Percentiles rank a stretch among this genome's conserved stretches.
phyloP scores from a whole-genome alignment of 2,113 vertebrate genomes.

The Aphyosemion australe region DNA sequence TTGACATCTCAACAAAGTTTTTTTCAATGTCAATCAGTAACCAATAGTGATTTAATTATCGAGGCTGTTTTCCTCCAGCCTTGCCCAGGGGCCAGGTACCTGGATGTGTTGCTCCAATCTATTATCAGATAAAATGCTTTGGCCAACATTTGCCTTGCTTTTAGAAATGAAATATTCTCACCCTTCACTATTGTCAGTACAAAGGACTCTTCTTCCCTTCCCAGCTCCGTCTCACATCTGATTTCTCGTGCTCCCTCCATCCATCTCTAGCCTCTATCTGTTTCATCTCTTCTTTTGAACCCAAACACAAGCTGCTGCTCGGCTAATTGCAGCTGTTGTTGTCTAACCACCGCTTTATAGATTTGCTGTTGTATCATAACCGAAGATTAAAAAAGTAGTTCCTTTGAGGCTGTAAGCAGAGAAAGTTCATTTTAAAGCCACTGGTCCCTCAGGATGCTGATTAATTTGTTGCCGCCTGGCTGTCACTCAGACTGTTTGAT shows the following conservation, averaged over 20 bases:
- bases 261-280: background rate
- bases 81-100: too few species aligned
- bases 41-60: too few species aligned
- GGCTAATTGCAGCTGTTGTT: conserved; percentile 49
- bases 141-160: too few species aligned
- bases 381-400: conserved; percentile 27
- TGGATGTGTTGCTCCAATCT: too few species aligned
- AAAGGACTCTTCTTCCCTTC: too few species aligned
- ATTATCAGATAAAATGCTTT: too few species aligned
- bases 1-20: too few species aligned
- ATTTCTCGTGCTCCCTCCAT: background rate
- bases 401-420: conserved; percentile 48
- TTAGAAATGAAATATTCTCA: background rate
- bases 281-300: conserved; percentile 1
- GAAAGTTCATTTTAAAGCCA: conserved; percentile 55
- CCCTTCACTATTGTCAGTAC: background rate
- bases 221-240: background rate
- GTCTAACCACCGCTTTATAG: background rate
- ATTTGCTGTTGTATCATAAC: conserved; percentile 11
- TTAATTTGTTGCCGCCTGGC: conserved; percentile 54
- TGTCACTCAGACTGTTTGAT: conserved; percentile 63
- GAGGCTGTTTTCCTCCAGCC: too few species aligned
- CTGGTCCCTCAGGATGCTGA: conserved; percentile 60
- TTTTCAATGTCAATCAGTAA: too few species aligned
- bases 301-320: conserved; percentile 41